Conservation (phyloP, 1,140 invertebrate species). For the Leptinotarsa lineolata region DNA sequence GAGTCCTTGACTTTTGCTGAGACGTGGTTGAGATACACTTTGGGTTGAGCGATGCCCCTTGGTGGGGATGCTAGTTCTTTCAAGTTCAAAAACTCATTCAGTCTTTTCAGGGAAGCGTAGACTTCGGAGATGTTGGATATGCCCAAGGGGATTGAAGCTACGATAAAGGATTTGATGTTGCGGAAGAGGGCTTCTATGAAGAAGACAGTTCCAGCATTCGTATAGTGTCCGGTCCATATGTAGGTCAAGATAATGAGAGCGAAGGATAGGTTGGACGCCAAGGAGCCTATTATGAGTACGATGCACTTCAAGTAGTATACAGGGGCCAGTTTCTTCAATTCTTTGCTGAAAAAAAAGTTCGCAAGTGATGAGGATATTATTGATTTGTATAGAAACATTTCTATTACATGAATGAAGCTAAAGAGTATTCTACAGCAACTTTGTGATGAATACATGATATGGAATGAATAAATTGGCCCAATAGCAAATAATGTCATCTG, state of each 20-base stretch:
- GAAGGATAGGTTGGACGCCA: slow-evolving; percentile 67
- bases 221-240: slow-evolving; percentile 66
- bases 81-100: slow-evolving; percentile 36
- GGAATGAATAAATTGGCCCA: too few relatives aligned
- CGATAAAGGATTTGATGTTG: slow-evolving; percentile 72
- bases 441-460: too few relatives aligned
- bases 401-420: too few relatives aligned
- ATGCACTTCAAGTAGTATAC: slow-evolving; percentile 48
- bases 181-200: slow-evolving; percentile 76
- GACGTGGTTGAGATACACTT: slow-evolving; percentile 38
- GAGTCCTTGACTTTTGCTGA: slow-evolving; percentile 41
- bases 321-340: slow-evolving; percentile 41
- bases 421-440: too few relatives aligned
- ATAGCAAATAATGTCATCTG: too few relatives aligned
- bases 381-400: too few relatives aligned
- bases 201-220: slow-evolving; percentile 78
- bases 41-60: slow-evolving; percentile 31
- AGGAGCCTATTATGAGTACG: slow-evolving; percentile 54
- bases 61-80: slow-evolving; percentile 32
- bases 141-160: slow-evolving; percentile 73
- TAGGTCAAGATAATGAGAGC: slow-evolving; percentile 70
- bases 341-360: slow-evolving; percentile 41
- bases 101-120: slow-evolving; percentile 37
- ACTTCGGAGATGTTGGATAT: slow-evolving; percentile 63
- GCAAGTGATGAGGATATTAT: too few relatives aligned